Percentiles rank a stretch among this genome's conserved stretches.
phyloP scores from a whole-genome alignment of 2,113 vertebrate genomes.

The Takifugu flavidus region DNA sequence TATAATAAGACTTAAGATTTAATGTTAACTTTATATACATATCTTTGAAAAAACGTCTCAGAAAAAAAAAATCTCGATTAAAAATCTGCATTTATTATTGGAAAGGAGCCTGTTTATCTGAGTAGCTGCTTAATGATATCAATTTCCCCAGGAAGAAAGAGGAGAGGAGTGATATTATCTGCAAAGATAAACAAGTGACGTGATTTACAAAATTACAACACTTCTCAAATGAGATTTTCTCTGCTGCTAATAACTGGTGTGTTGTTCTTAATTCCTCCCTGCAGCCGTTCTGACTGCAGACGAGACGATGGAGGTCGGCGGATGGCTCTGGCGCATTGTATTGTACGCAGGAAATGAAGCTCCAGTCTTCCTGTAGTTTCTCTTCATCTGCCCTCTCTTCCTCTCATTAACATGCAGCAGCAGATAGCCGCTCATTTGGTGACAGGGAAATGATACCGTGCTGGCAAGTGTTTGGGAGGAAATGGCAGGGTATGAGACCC shows the following conservation, averaged over 20 bases:
- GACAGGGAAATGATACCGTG: conserved; percentile 98
- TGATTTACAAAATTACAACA: conserved; percentile 31
- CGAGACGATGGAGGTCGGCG: conserved; percentile 85
- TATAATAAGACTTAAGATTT: too few species aligned
- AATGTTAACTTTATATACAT: too few species aligned
- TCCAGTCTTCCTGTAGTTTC: conserved; percentile 81
- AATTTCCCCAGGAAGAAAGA: not conserved
- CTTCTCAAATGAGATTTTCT: conserved; percentile 52
- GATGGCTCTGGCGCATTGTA: conserved; percentile 86
- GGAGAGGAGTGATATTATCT: conserved; percentile 25
- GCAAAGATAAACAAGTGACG: conserved; percentile 30
- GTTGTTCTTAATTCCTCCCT: conserved; percentile 90
- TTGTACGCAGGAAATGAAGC: conserved; percentile 80
- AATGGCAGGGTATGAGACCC: conserved; percentile 88
- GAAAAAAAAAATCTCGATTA: not conserved
- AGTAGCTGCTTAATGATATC: not conserved
- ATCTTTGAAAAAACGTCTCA: not conserved
- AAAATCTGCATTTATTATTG: conserved; percentile 1
- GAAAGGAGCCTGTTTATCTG: not conserved
- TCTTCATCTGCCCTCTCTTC: conserved; percentile 88
- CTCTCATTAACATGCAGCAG: conserved; percentile 83
- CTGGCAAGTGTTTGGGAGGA: conserved; percentile 88
- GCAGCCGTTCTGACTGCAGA: conserved; percentile 87
- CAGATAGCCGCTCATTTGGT: conserved; percentile 94
- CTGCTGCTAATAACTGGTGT: conserved; percentile 78